Base-by-base conservation (phyloP, 1,140 invertebrate genomes). In the Macrobrachium nipponense region DNA sequence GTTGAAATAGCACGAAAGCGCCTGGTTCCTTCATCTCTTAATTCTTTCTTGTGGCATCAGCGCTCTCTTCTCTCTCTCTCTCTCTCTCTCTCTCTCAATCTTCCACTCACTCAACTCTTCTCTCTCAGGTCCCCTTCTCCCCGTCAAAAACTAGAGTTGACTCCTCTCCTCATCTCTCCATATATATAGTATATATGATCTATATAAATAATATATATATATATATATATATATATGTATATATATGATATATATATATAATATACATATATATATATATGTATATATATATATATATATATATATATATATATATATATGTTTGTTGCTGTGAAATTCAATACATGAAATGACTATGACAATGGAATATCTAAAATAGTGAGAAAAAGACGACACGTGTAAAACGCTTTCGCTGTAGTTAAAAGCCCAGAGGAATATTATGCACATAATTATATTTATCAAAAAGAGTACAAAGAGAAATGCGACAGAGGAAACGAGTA, bases 131-230 rank as follows among this genome's bases (percentile, higher is more conserved):
- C n/a, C n/a, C n/a, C n/a, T n/a, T n/a, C n/a, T n/a, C n/a, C n/a
- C n/a, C n/a, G n/a, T n/a, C n/a, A n/a, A n/a, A n/a, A n/a, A n/a
- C n/a, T n/a, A n/a, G n/a, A n/a, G n/a, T n/a, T n/a, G n/a, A n/a
- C n/a, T n/a, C n/a, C n/a, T n/a, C n/a, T n/a, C n/a, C n/a, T n/a
- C n/a, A n/a, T n/a, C n/a, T n/a, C n/a, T n/a, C n/a, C n/a, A 36
- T 36, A 36, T 36, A 8, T 66, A n/a, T 66, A 8, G 4, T 66
- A 8, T 66, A n/a, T 66, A n/a, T 66, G n/a, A n/a, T 66, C 2
- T 66, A n/a, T 66, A 66, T 66, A n/a, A 20, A 68, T 68, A 68
- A 68, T 68, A 68, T 68, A 68, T 68, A 68, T 68, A 66, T 68
- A 68, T 68, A n/a, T 68, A 68, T 68, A 68, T 68, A 68, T 68